Evolutionary conservation across 2,888 invertebrate genomes (phyloP), one percentile per base, ranked within the genome.

Genomic region (Acanthosepion lycidas): DNA sequence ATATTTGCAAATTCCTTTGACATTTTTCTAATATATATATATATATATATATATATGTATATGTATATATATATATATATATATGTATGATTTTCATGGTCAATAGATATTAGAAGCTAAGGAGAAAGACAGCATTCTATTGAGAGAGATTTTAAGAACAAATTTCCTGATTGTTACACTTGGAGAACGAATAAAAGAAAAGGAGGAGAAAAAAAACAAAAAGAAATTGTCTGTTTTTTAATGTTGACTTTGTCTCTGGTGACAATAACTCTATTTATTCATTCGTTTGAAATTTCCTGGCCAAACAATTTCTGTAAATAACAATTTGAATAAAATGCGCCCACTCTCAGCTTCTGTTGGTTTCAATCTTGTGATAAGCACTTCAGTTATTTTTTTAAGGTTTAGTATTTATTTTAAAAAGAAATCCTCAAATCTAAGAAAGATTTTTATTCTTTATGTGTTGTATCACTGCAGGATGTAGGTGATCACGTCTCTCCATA

Each of bases 31-130:
- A 64, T 64, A 78, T 78, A 78, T 78, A 78, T 78, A 78, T 78
- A 78, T 78, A 78, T 78, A 78, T 78, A 78, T 78, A 78, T 78
- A 78, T 78, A 78, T 78, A 78, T 78, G n/a, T 78, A n/a, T 78
- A n/a, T 78, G n/a, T 78, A n/a, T 78, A 78, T 78, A 78, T 78
- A 78, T 78, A 78, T 78, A 78, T 78, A 78, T 78, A 78, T 33
- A 33, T n/a, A 78, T n/a, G 33, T 78, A n/a, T 78, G 15, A 23
- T 0, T 78, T 23, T 20, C 59, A 59, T 59, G 59, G 59, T 59
- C 59, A 59, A 20, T 23, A 20, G 26, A 23, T 59, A 33, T 78
- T 18, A 78, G n/a, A 33, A 78, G 28, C n/a, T n/a, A 12, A 6
- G 9, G n/a, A n/a, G 9, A n/a, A n/a, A 78, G n/a, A n/a, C 15